Conservation (phyloP, 1,140 invertebrate species). For the Tyrophagus putrescentiae region DNA sequence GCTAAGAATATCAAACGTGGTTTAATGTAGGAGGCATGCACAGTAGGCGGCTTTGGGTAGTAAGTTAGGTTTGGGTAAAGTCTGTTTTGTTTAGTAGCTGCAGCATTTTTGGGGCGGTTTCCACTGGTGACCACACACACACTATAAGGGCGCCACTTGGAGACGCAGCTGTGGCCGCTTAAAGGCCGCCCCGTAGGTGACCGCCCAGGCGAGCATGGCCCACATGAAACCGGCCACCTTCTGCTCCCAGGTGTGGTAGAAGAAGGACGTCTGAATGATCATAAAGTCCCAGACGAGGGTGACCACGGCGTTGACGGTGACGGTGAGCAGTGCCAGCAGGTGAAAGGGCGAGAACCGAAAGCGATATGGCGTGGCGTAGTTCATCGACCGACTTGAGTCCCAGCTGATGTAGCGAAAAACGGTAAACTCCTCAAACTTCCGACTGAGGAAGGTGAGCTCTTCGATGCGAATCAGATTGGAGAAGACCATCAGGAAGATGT, state of each 20-base stretch:
- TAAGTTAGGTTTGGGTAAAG: no score
- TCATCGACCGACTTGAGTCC: background rate
- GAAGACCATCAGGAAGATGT: constrained; percentile 8
- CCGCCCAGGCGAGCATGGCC: background rate
- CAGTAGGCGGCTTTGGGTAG: no score
- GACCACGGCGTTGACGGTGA: background rate
- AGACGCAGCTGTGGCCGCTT: background rate
- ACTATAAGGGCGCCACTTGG: background rate
- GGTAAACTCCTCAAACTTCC: background rate
- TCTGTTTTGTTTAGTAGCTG: no score
- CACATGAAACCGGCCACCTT: constrained; percentile 3
- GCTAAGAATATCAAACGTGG: no score
- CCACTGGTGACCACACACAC: no score
- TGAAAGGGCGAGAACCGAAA: background rate
- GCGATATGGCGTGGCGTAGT: background rate
- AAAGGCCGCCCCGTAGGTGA: background rate
- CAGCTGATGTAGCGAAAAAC: background rate
- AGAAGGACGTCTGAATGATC: constrained; percentile 1
- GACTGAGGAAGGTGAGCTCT: background rate
- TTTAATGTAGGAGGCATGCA: no score
- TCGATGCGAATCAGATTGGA: constrained; percentile 3
- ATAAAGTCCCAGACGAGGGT: constrained; percentile 11
- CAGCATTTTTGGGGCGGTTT: no score
- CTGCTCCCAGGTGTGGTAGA: constrained; percentile 5
- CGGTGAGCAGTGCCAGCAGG: background rate